Evolutionary conservation across 2,888 invertebrate species (phyloP).

Genomic region (Drosophila meridionalis): DNA sequence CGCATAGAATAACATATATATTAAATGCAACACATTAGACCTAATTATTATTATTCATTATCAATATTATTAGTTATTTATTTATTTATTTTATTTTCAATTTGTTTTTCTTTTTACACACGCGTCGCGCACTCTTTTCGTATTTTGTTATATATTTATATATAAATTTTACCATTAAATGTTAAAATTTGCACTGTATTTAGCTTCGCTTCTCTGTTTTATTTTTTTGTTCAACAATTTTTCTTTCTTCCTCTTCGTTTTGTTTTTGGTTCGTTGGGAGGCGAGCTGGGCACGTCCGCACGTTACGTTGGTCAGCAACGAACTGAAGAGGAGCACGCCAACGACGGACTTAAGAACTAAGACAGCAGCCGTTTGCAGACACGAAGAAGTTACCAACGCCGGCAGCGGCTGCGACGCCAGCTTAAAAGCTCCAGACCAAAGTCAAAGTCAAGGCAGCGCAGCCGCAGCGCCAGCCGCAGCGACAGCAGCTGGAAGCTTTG

Average conservation of each 20-base stretch:
- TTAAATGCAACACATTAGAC: constrained; percentile 37
- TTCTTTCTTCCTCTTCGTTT: constrained; percentile 5
- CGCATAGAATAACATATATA: constrained; percentile 8
- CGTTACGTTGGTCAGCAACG: constrained; percentile 85
- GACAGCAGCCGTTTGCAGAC: constrained; percentile 73
- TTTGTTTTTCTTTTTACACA: constrained; percentile 35
- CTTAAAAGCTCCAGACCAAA: constrained; percentile 70
- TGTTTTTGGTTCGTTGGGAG: constrained; percentile 16
- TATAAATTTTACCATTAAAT: constrained; percentile 8
- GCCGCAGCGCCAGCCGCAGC: constrained; percentile 12
- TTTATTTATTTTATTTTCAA: constrained; percentile 24
- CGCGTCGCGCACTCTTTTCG: constrained; percentile 62
- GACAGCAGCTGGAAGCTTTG: constrained; percentile 55
- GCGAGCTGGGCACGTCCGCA: constrained; percentile 83
- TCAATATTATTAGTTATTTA: constrained; percentile 23
- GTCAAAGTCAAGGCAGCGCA: constrained; percentile 76
- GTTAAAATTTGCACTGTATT: constrained; percentile 18
- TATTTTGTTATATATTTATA: constrained; percentile 16
- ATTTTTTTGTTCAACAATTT: constrained; percentile 11
- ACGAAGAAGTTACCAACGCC: constrained; percentile 72
- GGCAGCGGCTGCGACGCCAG: constrained; percentile 46
- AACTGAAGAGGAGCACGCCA: constrained; percentile 85
- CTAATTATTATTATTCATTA: constrained; percentile 49
- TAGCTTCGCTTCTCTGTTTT: constrained; percentile 1
- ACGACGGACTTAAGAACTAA: constrained; percentile 85